phyloP scores from a whole-genome alignment of 2,888 invertebrate species.

The Hydraecia micacea region DNA sequence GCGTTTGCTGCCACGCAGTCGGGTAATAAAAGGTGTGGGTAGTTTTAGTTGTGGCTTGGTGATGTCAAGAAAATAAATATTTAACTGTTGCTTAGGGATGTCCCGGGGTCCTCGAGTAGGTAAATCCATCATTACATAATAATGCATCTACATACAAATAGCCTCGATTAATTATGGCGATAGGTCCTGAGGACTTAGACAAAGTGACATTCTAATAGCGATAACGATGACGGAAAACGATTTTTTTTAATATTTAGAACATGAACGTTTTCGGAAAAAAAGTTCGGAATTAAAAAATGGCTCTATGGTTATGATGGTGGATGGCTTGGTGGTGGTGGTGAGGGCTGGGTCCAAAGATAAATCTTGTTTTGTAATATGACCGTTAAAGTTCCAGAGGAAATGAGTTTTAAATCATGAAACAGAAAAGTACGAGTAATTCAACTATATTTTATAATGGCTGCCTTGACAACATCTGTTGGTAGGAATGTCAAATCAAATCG shows the following conservation, averaged over 20 bases:
- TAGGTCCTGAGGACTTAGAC: background rate
- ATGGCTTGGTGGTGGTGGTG: too few relatives aligned
- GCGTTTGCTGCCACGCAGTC: background rate
- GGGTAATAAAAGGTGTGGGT: background rate
- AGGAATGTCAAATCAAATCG: background rate
- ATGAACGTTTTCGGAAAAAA: background rate
- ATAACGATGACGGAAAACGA: too few relatives aligned
- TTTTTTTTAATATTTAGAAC: too few relatives aligned
- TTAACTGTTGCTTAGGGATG: constrained; percentile 2
- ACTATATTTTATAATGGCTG: too few relatives aligned
- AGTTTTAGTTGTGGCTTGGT: background rate
- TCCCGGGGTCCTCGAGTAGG: background rate
- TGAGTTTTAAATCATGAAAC: background rate
- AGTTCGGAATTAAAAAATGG: background rate
- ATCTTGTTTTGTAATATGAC: background rate
- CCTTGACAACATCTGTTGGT: background rate
- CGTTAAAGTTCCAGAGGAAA: background rate
- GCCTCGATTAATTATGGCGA: background rate
- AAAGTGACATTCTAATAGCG: background rate
- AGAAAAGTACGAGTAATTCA: too few relatives aligned
- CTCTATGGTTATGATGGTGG: background rate
- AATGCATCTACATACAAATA: background rate
- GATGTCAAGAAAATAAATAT: background rate
- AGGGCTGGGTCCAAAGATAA: background rate
- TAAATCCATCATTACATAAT: background rate